These are phyloP conservation scores for Dromius quadrimaculatus DNA, from an alignment of 2,888 invertebrate species.

Conservation along the genomic window DNA sequence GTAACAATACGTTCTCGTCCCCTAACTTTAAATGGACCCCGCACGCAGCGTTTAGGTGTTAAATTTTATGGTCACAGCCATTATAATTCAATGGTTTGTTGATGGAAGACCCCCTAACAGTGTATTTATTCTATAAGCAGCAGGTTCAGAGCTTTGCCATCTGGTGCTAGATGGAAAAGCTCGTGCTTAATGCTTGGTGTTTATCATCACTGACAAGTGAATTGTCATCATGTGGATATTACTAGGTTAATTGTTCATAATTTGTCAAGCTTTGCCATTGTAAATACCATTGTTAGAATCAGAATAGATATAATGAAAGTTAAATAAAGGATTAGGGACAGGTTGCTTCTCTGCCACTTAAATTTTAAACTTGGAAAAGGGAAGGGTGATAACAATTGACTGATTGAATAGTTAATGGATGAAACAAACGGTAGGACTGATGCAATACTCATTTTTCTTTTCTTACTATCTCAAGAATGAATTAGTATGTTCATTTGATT, in stretches of 20 bases:
- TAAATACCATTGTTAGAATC: too few species aligned
- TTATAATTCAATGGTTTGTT: constrained; percentile 62
- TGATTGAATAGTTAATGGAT: too few species aligned
- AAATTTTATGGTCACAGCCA: constrained; percentile 53
- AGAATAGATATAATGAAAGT: too few species aligned
- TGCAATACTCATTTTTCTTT: too few species aligned
- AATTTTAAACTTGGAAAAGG: too few species aligned
- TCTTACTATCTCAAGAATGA: too few species aligned
- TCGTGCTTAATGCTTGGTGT: constrained; percentile 18
- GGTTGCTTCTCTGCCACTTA: too few species aligned
- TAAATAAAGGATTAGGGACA: too few species aligned
- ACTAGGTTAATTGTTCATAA: constrained; percentile 21
- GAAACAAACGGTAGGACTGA: too few species aligned
- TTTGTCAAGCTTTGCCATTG: constrained; percentile 18
- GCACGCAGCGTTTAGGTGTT: constrained; percentile 36
- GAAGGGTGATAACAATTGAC: too few species aligned
- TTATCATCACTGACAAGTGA: constrained; percentile 45
- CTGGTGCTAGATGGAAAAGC: constrained; percentile 20
- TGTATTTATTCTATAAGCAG: constrained; percentile 39
- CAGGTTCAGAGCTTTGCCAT: constrained; percentile 22
- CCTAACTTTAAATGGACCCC: constrained; percentile 17
- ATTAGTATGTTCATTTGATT: too few species aligned
- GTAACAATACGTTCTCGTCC: constrained; percentile 17
- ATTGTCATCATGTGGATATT: constrained; percentile 43
- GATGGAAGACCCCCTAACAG: constrained; percentile 55